Evolutionary conservation across 2,797 vertebrate genomes (phyloP).

Genomic region (Cyprinodon diabolis): DNA sequence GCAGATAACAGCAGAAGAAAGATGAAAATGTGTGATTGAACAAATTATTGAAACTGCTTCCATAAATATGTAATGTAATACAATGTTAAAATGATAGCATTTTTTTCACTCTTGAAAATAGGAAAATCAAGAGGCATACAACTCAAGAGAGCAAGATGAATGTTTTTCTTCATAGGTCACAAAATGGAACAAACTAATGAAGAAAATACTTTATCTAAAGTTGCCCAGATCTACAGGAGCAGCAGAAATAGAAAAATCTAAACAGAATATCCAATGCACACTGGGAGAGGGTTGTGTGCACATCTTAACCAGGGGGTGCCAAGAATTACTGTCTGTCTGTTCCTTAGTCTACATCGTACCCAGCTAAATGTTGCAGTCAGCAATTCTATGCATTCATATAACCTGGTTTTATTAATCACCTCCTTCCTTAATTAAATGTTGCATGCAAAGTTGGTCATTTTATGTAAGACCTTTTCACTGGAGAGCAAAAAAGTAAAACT

Average conservation of each 20-base stretch:
- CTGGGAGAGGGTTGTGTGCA: not conserved
- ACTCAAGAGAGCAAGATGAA: not conserved
- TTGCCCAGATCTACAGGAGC: not conserved
- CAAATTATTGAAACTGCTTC: not conserved
- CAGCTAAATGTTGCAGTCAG: conserved; percentile 1
- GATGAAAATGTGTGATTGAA: not conserved
- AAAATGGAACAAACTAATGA: not conserved
- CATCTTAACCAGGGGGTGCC: not conserved
- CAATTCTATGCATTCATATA: not conserved
- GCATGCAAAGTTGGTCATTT: conserved; percentile 31
- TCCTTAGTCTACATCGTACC: conserved; percentile 7
- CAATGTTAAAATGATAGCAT: too few species aligned
- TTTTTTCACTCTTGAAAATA: not conserved
- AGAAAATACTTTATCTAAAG: not conserved
- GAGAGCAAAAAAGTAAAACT: conserved; percentile 10
- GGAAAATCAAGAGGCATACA: not conserved
- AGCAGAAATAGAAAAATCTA: not conserved
- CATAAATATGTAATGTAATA: not conserved
- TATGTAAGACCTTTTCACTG: conserved; percentile 1
- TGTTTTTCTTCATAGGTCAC: not conserved
- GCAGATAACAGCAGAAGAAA: not conserved
- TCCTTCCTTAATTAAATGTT: conserved; percentile 24
- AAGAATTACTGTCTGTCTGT: not conserved
- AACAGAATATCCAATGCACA: not conserved
- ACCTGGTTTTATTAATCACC: not conserved